Evolutionary conservation across 2,797 vertebrate genomes (phyloP).

Genomic region (Pseudocheirus occidentalis): DNA sequence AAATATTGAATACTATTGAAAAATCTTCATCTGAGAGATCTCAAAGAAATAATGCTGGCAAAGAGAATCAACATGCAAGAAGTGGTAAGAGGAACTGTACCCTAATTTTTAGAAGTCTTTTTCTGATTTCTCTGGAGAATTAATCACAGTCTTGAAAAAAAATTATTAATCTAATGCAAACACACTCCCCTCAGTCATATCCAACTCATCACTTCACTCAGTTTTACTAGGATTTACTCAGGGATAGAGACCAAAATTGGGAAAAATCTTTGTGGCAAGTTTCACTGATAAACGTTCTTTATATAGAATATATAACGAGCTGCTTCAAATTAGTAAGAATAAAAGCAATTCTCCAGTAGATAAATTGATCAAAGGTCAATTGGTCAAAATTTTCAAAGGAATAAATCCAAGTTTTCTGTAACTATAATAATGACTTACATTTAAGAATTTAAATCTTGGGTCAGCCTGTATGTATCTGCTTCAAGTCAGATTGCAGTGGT

Average conservation of each 20-base stretch:
- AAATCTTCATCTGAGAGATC: not conserved
- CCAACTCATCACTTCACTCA: not conserved
- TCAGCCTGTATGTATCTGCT: not conserved
- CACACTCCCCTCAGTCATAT: not conserved
- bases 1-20: not conserved
- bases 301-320: not conserved
- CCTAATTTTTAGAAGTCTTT: not conserved
- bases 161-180: not conserved
- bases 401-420: not conserved
- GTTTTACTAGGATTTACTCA: not conserved
- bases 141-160: not conserved
- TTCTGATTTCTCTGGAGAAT: not conserved
- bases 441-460: not conserved
- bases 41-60: not conserved
- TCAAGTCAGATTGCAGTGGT: not conserved
- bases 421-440: not conserved
- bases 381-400: not conserved
- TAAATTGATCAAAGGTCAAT: not conserved
- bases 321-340: not conserved
- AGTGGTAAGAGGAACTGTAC: not conserved
- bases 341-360: not conserved
- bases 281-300: not conserved
- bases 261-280: not conserved
- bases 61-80: not conserved
- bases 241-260: not conserved